phyloP scores from a whole-genome alignment of 2,797 vertebrate genomes.

The Florisuga fusca region DNA sequence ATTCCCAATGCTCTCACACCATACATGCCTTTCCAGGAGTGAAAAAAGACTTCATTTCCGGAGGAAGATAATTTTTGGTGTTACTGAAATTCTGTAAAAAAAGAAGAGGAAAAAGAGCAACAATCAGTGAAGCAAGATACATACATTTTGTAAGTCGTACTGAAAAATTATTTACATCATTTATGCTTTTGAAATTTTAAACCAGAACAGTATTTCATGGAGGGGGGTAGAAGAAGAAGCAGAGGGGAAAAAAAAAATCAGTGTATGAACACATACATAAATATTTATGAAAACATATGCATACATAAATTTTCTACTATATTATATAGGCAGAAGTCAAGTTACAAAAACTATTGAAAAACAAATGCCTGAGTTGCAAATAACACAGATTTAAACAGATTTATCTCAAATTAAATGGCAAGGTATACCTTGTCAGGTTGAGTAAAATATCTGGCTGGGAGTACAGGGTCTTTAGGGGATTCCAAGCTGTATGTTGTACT shows the following conservation, averaged over 20 bases:
- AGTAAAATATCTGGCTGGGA: constrained; percentile 95
- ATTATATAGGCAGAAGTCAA: not conserved
- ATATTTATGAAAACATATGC: not conserved
- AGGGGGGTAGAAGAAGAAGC: too few species aligned
- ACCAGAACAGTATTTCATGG: not conserved
- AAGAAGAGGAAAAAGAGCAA: not conserved
- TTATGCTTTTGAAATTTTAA: not conserved
- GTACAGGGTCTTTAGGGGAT: constrained; percentile 97
- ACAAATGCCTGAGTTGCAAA: not conserved
- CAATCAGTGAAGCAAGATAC: not conserved
- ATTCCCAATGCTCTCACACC: fast-evolving
- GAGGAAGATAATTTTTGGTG: constrained; percentile 97
- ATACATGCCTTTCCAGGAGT: constrained; percentile 93
- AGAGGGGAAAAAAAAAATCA: not conserved
- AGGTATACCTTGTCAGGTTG: constrained; percentile 94
- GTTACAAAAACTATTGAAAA: not conserved
- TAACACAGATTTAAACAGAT: not conserved
- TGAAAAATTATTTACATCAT: not conserved
- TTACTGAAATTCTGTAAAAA: constrained; percentile 94
- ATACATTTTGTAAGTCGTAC: not conserved
- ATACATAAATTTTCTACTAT: not conserved
- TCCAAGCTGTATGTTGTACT: constrained; percentile 99
- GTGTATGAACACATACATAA: not conserved
- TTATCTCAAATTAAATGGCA: not conserved
- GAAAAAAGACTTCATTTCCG: constrained; percentile 98